These are phyloP conservation scores for Acanthacorydalis orientalis DNA, from an alignment of 2,888 invertebrate genomes.

Conservation along the genomic window DNA sequence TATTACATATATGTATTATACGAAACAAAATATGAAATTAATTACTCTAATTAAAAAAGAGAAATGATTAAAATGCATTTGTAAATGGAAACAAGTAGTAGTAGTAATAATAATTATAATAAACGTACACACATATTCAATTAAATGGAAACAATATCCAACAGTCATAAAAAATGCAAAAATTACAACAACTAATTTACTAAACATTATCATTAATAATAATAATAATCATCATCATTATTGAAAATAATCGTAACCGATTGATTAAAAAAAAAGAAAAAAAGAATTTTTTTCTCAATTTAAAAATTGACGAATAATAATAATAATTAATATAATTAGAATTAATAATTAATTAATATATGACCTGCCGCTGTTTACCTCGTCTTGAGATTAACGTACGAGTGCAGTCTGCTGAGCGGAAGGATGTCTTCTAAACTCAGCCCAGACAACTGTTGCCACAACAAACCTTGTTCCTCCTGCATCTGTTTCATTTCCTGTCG, in stretches of 20 bases:
- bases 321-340: background rate
- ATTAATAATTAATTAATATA: background rate
- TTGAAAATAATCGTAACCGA: too few relatives aligned
- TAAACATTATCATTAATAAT: background rate
- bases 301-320: background rate
- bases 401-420: slow-evolving; percentile 8
- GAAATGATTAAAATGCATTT: too few relatives aligned
- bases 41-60: too few relatives aligned
- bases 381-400: slow-evolving; percentile 8
- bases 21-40: too few relatives aligned
- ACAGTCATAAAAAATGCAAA: slow-evolving; percentile 6
- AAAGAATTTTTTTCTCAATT: background rate
- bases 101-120: too few relatives aligned
- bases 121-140: too few relatives aligned
- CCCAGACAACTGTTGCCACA: slow-evolving; percentile 29
- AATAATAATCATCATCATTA: too few relatives aligned
- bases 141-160: slow-evolving; percentile 5
- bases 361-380: slow-evolving; percentile 6
- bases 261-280: background rate
- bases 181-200: slow-evolving; percentile 5
- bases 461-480: slow-evolving; percentile 17
- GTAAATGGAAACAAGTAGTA: too few relatives aligned
- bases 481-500: background rate
- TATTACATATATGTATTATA: too few relatives aligned
- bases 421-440: slow-evolving; percentile 24